Evolutionary conservation across 2,113 vertebrate genomes (phyloP), one percentile per base, ranked within the genome.

Genomic region (Eclectus roratus): DNA sequence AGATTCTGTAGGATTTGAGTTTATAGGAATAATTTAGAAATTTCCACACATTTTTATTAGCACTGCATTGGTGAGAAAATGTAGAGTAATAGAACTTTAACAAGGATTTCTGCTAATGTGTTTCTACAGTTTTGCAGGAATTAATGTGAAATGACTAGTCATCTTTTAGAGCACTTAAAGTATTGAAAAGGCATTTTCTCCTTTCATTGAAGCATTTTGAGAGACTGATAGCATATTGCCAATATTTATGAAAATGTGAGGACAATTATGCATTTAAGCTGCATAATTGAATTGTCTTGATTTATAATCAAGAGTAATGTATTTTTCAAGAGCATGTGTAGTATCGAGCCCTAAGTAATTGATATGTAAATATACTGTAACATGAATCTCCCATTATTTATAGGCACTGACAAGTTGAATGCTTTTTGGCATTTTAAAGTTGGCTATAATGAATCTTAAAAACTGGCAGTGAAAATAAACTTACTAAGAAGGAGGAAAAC

Each of bases 161-260:
- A 3, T 73, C 84, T 89, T 65, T 72, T 87, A 70, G 14, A 90
- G 60, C 80, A 63, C 50, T 93, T 94, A 11, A 35, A 72, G 50
- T 53, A 35, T 46, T 90, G 79, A 81, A 89, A 97, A 93, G 65
- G 23, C 63, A 73, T 86, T 66, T 66, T 81, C 86, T 85, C 70
- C 55, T 94, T 94, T 89, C 80, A 39, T 5, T 31, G 29, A 53
- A 73, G 41, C 37, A 49, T 79, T 87, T 95, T 72, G 91, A 80
- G 86, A 88, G 50, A 92, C 86, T 85, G 86, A 73, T 79, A 90
- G 43, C 89, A 15, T 74, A 88, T 92, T 82, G 55, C 68, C 89
- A 86, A 47, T 52, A 60, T 95, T 97, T 96, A 94, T 96, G 84
- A 91, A 81, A 94, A 82, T 56, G 72, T n/a, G 58, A 91, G 46